Base-by-base conservation (phyloP, 2,797 vertebrate genomes). In the Gadopsis bispinosus region DNA sequence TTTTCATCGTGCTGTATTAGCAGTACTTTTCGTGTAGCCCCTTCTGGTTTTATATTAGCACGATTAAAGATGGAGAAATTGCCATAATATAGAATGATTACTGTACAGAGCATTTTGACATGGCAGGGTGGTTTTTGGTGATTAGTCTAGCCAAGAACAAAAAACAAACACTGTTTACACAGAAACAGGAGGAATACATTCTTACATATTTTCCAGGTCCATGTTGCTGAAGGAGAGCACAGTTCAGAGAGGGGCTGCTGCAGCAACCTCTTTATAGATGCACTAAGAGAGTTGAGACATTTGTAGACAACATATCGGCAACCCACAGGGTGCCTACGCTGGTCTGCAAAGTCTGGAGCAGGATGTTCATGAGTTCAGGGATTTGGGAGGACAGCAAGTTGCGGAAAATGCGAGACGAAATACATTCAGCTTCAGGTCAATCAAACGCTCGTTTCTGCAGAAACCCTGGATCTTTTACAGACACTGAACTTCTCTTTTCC, bases 111-210 rank as follows among this genome's bases (percentile, higher is more conserved):
- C 62, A 26, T 82, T 79, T 50, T 16, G 61, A 86, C 70, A 64
- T 0, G 66, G 56, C 37, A 9, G n/a, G 47, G 39, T 73, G 54
- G 39, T 54, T 17, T 69, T 87, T 84, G 78, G 78, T 76, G 79
- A 59, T 67, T 39, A 72, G 68, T 86, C 56, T 55, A 79, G 19
- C 53, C 73, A 62, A 66, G 73, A 79, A 73, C 29, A 75, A 62
- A 47, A 41, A 51, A 39, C 1, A 50, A 71, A 77, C 54, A 71
- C 19, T 10, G 78, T 77, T 73, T 59, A 0, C 79, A 80, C 65
- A 88, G 73, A 76, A 89, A 86, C 67, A 53, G 77, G 76, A 82
- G 77, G 75, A 88, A 91, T 93, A 93, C 92, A 92, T 93, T 93
- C 92, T 83, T 89, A 54, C 62, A 41, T 69, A 51, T 73, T 62